Conservation (phyloP, 2,113 vertebrate species). For the Spheniscus mendiculus region DNA sequence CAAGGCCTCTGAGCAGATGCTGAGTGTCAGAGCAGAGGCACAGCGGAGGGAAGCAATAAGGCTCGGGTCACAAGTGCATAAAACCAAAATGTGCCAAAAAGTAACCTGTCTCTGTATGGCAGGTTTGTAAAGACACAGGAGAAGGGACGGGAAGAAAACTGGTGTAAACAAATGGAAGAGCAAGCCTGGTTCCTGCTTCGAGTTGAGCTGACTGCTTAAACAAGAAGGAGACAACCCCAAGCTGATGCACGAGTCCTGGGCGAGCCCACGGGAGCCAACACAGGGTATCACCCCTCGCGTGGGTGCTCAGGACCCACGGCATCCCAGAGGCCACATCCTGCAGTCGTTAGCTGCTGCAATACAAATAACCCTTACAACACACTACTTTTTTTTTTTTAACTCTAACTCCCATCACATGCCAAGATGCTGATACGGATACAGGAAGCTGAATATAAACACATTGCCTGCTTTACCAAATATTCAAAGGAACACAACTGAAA, state of each 20-base stretch:
- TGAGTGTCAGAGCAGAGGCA: accelerated
- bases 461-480: neutral
- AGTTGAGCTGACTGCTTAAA: neutral
- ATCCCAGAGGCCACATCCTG: neutral
- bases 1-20: accelerated
- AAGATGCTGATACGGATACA: neutral
- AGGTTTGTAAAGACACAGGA: accelerated
- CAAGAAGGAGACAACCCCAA: neutral
- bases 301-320: accelerated
- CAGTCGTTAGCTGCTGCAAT: neutral
- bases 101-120: neutral
- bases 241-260: accelerated
- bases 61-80: accelerated
- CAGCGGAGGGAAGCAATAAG: neutral
- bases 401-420: conserved; percentile 13
- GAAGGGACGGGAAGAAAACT: neutral
- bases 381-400: neutral
- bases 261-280: neutral
- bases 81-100: neutral
- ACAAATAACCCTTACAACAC: neutral
- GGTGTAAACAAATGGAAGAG: neutral
- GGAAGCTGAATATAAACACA: conserved; percentile 39
- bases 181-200: neutral
- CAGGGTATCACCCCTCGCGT: accelerated
- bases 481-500: neutral